Base-by-base conservation (phyloP, 2,797 vertebrate genomes). In the Pachyuromys duprasi region DNA sequence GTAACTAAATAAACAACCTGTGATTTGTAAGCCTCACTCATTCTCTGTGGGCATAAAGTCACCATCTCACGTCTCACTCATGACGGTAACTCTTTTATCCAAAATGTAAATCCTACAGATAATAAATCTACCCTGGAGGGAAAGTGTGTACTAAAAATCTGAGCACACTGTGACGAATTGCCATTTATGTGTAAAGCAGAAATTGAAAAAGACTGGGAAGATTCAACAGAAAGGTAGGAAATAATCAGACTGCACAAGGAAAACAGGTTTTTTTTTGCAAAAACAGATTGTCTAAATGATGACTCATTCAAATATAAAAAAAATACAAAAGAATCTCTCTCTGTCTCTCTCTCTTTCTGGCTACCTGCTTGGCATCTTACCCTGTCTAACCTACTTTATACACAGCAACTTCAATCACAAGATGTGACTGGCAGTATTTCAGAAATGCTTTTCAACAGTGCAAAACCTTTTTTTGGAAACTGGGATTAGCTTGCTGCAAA, bases 401-500 rank as follows among this genome's bases (percentile, higher is more conserved):
- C 97, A 90, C 96, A 86, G 97, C 95, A 96, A 91, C 90, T 95
- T 98, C 97, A 97, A 97, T 98, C 97, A 98, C 8, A 95, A 95
- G 95, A 98, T 97, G 90, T 93, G 91, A 55, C 79, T 98, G 98
- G 97, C 97, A 97, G 93, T 62, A 76, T 95, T 98, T 98, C 98
- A 98, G 94, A 97, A 97, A 94, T 98, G 96, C 93, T 97, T 97
- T 97, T 96, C 96, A 97, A 96, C 96, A 97, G 98, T 97, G 95
- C 94, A 97, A 94, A 96, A 96, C 96, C 95, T 98, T 98, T 98
- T 96, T 97, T 98, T 98, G 97, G 98, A 98, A 98, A 97, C 97
- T 94, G 92, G 97, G 97, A 98, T 98, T 98, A 98, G 95, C 94
- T 95, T 96, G 97, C 97, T 89, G 98, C 96, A 97, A 98, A 97